phyloP scores from a whole-genome alignment of 2,797 vertebrate species.

The Etheostoma nigrum region DNA sequence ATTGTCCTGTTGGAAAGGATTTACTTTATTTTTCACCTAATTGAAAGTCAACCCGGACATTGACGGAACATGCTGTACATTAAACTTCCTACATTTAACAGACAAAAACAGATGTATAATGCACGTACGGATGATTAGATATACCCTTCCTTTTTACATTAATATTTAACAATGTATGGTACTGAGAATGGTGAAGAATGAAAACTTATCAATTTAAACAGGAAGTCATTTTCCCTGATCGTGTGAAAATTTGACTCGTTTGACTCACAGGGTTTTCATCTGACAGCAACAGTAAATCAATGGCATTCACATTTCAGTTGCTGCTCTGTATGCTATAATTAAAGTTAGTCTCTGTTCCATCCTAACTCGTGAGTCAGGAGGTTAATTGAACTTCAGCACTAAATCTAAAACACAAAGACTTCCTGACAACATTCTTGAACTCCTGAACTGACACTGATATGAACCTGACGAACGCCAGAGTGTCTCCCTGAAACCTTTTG shows the following conservation, averaged over 20 bases:
- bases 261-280: slow-evolving; percentile 47
- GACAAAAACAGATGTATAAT: background rate
- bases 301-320: slow-evolving; percentile 54
- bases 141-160: background rate
- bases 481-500: slow-evolving; percentile 71
- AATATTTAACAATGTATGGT: background rate
- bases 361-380: slow-evolving; percentile 65
- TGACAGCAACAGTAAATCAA: slow-evolving; percentile 66
- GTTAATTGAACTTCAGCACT: slow-evolving; percentile 77
- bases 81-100: background rate
- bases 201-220: slow-evolving; percentile 23
- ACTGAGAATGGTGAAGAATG: background rate
- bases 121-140: background rate
- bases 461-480: slow-evolving; percentile 71
- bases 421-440: slow-evolving; percentile 82
- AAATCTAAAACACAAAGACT: slow-evolving; percentile 78
- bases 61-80: background rate
- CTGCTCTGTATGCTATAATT: slow-evolving; percentile 65
- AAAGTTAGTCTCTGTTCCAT: slow-evolving; percentile 58
- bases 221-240: slow-evolving; percentile 10
- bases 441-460: slow-evolving; percentile 78
- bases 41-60: slow-evolving; percentile 9
- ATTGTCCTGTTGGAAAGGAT: slow-evolving; percentile 1
- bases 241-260: slow-evolving; percentile 33
- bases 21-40: slow-evolving; percentile 5